Percentiles rank a stretch among this genome's conserved stretches.
These are phyloP conservation scores for Panagrolaimus sp. DNA, from an alignment of 1,140 invertebrate species.

Conservation along the genomic window DNA sequence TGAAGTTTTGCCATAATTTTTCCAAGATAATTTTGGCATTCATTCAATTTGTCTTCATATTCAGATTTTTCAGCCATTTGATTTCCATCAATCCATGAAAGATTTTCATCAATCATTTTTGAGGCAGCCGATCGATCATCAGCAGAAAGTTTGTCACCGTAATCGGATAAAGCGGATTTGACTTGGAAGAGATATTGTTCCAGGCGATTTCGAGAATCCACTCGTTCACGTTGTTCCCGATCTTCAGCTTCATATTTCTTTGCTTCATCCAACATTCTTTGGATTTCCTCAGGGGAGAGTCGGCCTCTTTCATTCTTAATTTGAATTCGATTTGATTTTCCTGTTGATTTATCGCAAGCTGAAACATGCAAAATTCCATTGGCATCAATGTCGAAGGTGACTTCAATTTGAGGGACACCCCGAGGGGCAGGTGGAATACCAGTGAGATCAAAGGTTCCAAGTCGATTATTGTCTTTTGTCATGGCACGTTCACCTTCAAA, in stretches of 20 bases:
- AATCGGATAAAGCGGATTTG: slow-evolving; percentile 75
- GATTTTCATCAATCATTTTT: slow-evolving; percentile 80
- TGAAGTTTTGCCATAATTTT: slow-evolving; percentile 69
- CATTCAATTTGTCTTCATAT: slow-evolving; percentile 83
- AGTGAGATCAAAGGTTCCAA: slow-evolving; percentile 95
- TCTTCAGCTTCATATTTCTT: slow-evolving; percentile 82
- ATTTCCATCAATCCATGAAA: slow-evolving; percentile 88
- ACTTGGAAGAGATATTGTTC: slow-evolving; percentile 83
- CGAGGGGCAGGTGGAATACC: slow-evolving; percentile 93
- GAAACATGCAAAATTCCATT: slow-evolving; percentile 63
- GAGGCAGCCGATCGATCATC: slow-evolving; percentile 36
- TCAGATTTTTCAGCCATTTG: slow-evolving; percentile 87
- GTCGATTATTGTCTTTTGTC: slow-evolving; percentile 96
- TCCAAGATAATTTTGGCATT: slow-evolving; percentile 74
- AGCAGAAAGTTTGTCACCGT: slow-evolving; percentile 27
- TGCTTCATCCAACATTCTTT: slow-evolving; percentile 92
- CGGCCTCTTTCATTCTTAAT: slow-evolving; percentile 87
- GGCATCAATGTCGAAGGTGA: slow-evolving; percentile 69
- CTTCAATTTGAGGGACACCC: slow-evolving; percentile 89
- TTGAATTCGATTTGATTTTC: slow-evolving; percentile 93
- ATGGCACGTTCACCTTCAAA: slow-evolving; percentile 71
- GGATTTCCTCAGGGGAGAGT: slow-evolving; percentile 90
- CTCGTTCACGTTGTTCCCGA: slow-evolving; percentile 75
- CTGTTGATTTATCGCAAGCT: slow-evolving; percentile 70
- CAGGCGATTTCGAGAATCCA: slow-evolving; percentile 79